Base-by-base conservation (phyloP, 2,113 vertebrate species). In the Opisthocomus hoazin region DNA sequence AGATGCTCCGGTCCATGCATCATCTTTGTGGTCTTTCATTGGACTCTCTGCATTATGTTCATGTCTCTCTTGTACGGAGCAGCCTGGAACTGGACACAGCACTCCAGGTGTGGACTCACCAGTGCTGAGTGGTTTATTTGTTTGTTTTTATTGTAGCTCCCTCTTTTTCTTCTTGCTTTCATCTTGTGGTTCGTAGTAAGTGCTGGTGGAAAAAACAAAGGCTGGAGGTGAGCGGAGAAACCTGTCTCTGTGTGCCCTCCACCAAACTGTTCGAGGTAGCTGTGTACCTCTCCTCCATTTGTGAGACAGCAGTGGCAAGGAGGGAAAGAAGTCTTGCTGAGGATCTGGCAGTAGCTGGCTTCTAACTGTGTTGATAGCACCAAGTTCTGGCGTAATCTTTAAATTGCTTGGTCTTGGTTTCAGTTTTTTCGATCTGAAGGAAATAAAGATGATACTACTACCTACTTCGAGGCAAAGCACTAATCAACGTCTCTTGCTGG, bases 181-280 rank as follows among this genome's bases (percentile, higher is more conserved):
- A 60, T 77, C 46, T 87, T 48, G 12, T 32, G 83, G 15, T 20
- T 53, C 4, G 2, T 50, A 66, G 20, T 56, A 61, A 50, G 39
- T 50, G 29, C 58, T 73, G 41, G 17, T 51, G 36, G 51, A 34
- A 48, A 61, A 54, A 8, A 5, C 7, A 7, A 30, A 45, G 21
- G 3, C 3, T 48, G 15, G 54, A 69, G n/a, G 30, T 23, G 15
- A 53, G 21, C 43, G 30, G 9, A 76, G 57, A 57, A 29, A n/a
- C 54, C 20, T 4, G 2, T 26, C 32, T 41, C 43, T 27, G 15
- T 0, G 0, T 39, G 39, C 32, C 13, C 10, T 50, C 27, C 46
- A 48, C 48, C 1, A 3, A 30, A 36, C 4, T 60, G 23, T 32
- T 64, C 4, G 8, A 81, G 27, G 32, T 74, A 50, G 46, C 24